Base-by-base conservation (phyloP, 1,140 invertebrate genomes). In the Tetramorium simillimum region DNA sequence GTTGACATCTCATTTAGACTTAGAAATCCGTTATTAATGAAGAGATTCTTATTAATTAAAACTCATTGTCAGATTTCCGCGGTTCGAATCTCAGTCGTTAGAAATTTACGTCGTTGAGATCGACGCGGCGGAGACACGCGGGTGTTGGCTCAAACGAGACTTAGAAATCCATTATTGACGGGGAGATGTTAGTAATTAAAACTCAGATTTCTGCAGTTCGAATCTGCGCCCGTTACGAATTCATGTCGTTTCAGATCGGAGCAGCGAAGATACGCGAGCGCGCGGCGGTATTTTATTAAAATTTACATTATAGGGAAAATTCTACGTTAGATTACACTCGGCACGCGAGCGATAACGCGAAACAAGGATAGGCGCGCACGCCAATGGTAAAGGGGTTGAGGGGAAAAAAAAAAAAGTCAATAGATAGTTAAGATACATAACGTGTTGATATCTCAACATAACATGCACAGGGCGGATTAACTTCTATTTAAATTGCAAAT, bases 401-500 rank as follows among this genome's bases (percentile, higher is more conserved):
- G n/a, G n/a, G n/a, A n/a, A n/a, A n/a, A n/a, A n/a, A 67, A 33
- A n/a, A 60, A 73, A 82, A 73, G 33, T 81, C 37, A 43, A 37
- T 56, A 56, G 51, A 70, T 70, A 70, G 65, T 21, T 21, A 28
- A 58, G 77, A 70, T 70, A 81, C 46, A 24, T 58, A 70, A 56
- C 37, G 49, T 81, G 78, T 53, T 81, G 78, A 81, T 81, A 70
- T 56, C 65, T 43, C 37, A 65, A 70, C 16, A 43, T 28, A 81
- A 81, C 65, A 43, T 81, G 65, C 33, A 56, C 78, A 81, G 12
- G 21, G 33, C 56, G 51, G 51, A 43, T 70, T 81, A 69, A 81
- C 63, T 56, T 56, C 16, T 81, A 43, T 81, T 81, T 81, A 81
- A 81, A 70, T 70, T 81, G 78, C 49, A 70, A 81, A 81, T 81